These are phyloP conservation scores for Burhinus oedicnemus DNA, from an alignment of 2,113 vertebrate species.

Conservation along the genomic window DNA sequence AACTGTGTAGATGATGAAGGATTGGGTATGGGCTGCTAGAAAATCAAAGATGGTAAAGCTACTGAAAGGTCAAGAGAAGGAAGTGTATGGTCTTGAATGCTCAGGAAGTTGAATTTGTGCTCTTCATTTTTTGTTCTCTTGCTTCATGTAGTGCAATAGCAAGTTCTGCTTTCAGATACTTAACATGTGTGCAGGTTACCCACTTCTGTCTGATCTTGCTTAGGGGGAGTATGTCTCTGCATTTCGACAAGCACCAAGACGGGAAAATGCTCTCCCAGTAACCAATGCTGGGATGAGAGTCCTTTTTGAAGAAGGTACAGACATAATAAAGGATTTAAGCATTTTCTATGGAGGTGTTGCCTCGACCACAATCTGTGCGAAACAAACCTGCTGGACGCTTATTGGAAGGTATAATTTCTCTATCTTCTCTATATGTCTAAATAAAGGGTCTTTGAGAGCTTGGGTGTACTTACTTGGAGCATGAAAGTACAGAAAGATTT, in stretches of 20 bases:
- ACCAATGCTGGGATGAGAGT: constrained; percentile 86
- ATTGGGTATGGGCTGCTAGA: neutral
- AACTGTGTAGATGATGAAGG: neutral
- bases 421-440: neutral
- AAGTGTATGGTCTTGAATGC: neutral
- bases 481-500: neutral
- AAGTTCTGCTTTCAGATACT: neutral
- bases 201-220: neutral
- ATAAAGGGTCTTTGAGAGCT: neutral
- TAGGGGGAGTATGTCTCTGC: constrained; percentile 87
- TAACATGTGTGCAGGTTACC: neutral
- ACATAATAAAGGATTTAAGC: constrained; percentile 80
- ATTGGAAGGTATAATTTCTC: constrained; percentile 68
- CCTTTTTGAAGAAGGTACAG: constrained; percentile 76
- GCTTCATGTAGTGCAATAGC: neutral
- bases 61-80: neutral
- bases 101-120: neutral
- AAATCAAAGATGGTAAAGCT: neutral
- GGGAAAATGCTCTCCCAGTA: constrained; percentile 81
- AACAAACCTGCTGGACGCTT: constrained; percentile 74
- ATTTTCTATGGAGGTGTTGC: constrained; percentile 86
- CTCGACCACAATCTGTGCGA: constrained; percentile 66
- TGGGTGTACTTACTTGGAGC: neutral
- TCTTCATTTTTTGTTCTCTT: neutral
- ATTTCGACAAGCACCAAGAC: constrained; percentile 87